These are phyloP conservation scores for Toxotes lorentzi DNA, from an alignment of 2,797 vertebrate species.

Conservation along the genomic window DNA sequence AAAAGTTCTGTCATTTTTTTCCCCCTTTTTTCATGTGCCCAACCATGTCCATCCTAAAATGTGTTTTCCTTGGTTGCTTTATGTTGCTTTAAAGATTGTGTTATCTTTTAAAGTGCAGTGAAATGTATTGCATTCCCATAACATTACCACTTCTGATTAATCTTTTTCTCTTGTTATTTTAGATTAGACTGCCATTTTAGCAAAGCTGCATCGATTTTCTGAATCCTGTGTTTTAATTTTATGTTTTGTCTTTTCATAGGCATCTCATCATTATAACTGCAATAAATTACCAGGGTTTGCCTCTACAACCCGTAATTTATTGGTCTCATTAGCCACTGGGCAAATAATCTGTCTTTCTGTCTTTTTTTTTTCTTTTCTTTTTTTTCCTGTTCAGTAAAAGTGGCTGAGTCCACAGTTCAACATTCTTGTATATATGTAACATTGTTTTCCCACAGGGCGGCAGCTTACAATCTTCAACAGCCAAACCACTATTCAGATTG, in stretches of 20 bases:
- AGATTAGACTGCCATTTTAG: constrained; percentile 88
- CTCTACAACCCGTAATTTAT: constrained; percentile 95
- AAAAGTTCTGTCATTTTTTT: constrained; percentile 52
- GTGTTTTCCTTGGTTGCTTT: constrained; percentile 71
- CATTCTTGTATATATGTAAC: constrained; percentile 96
- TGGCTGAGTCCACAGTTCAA: constrained; percentile 88
- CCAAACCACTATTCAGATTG: constrained; percentile 99
- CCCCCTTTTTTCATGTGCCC: constrained; percentile 49
- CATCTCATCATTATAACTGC: constrained; percentile 90
- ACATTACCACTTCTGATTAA: constrained; percentile 26
- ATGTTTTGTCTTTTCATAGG: constrained; percentile 85
- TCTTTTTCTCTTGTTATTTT: constrained; percentile 31
- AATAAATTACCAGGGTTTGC: constrained; percentile 95
- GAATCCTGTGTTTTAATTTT: constrained; percentile 79
- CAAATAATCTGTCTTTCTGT: constrained; percentile 91
- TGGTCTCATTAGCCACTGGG: constrained; percentile 93
- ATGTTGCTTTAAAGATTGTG: constrained; percentile 34
- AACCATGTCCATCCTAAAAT: constrained; percentile 41
- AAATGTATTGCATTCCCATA: constrained; percentile 22
- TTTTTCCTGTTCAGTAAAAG: constrained; percentile 75
- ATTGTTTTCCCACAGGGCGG: constrained; percentile 95
- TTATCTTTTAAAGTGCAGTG: constrained; percentile 32
- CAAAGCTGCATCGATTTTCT: constrained; percentile 85
- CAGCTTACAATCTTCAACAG: constrained; percentile 99
- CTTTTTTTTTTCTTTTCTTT: constrained; percentile 57